Conservation (phyloP, 2,888 invertebrate genomes). For the Watsonalla binaria region DNA sequence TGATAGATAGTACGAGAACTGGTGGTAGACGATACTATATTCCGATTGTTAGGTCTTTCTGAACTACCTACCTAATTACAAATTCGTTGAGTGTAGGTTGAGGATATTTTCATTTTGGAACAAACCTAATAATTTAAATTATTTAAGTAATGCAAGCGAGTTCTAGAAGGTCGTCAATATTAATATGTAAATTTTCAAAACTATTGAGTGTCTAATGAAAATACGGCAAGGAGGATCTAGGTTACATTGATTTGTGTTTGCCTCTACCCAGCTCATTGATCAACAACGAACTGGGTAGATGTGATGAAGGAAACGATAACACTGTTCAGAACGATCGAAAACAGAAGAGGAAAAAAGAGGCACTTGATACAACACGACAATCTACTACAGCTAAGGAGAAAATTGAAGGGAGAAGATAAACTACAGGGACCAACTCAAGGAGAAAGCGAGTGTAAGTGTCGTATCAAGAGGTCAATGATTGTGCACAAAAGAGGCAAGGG, state of each 20-base stretch:
- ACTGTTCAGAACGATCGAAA: too few relatives aligned
- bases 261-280: too few relatives aligned
- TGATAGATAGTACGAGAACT: constrained; percentile 23
- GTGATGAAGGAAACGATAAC: too few relatives aligned
- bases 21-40: constrained; percentile 9
- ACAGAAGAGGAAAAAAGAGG: too few relatives aligned
- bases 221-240: not conserved
- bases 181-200: not conserved
- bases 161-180: not conserved
- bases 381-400: too few relatives aligned
- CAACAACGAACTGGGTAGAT: too few relatives aligned
- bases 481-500: too few relatives aligned
- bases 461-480: too few relatives aligned
- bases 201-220: not conserved
- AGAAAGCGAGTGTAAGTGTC: too few relatives aligned
- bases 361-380: too few relatives aligned
- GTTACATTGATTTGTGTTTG: not conserved
- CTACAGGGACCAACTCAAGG: too few relatives aligned
- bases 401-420: too few relatives aligned
- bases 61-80: constrained; percentile 33
- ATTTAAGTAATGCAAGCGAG: not conserved
- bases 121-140: not conserved
- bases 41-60: constrained; percentile 18
- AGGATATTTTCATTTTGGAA: not conserved
- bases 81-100: constrained; percentile 9